Base-by-base conservation (phyloP, 2,113 vertebrate genomes). In the Sphaerodactylus townsendi region DNA sequence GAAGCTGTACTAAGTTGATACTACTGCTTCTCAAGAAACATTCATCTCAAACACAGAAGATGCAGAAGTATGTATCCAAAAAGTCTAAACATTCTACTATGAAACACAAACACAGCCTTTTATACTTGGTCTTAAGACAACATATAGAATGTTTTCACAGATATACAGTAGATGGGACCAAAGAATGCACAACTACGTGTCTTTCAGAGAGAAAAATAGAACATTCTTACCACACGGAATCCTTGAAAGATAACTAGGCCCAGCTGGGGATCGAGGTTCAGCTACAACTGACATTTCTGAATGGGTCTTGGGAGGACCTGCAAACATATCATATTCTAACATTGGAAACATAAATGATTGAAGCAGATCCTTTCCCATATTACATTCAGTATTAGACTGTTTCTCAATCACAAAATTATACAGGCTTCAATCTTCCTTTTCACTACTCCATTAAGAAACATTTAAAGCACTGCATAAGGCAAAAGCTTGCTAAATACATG, bases 211-310 rank as follows among this genome's bases (percentile, higher is more conserved):
- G 9, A 87, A 46, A n/a, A 65, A 44, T 37, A 88, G 10, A 5
- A 56, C 5, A 88, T 91, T 74, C 92, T 92, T 97, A 98, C 98
- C 97, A 66, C 90, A 92, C 77, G 81, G 77, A 53, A 91, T 79
- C 93, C 95, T 95, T 73, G 94, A 92, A 89, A 91, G 28, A 39
- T 69, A 83, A 6, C 28, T 10, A 33, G 85, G 73, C 53, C 85
- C 92, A 82, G 88, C 64, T 74, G 88, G 56, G 77, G 83, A 75
- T 37, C 82, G 86, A 33, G 94, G 74, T 59, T 86, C 92, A 81
- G 88, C 46, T 77, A 87, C 64, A 76, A 83, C 69, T 41, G 81
- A 82, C 28, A 94, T 86, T 71, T 96, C 96, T 53, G 94, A 92
- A 86, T 95, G 95, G 83, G 92, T 87, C n/a, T 88, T 91, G 59